A percentile compares a stretch with the other conserved stretches of the same genome.
Evolutionary conservation across 2,888 invertebrate species (phyloP).

Genomic region (Scaptomyza flava): DNA sequence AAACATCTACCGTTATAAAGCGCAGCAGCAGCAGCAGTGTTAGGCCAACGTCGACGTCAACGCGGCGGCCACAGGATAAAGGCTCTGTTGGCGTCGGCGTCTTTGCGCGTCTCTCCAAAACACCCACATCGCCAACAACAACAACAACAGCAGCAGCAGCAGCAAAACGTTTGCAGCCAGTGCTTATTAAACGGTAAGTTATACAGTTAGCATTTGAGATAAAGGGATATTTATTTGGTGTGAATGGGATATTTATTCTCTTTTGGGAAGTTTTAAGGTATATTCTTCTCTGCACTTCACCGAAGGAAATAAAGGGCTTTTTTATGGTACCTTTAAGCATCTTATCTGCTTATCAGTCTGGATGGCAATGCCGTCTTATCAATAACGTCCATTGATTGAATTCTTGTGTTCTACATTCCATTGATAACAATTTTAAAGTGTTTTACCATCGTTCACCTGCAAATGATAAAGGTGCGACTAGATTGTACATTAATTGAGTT

Average conservation of each 20-base stretch:
- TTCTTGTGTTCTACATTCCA: slow-evolving; percentile 50
- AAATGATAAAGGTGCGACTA: slow-evolving; percentile 18
- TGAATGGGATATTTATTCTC: not conserved
- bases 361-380: slow-evolving; percentile 35
- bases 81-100: slow-evolving; percentile 63
- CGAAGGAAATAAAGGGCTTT: too few relatives aligned
- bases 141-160: slow-evolving; percentile 57
- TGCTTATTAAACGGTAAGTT: slow-evolving; percentile 79
- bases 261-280: not conserved
- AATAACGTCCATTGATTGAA: slow-evolving; percentile 46
- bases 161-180: slow-evolving; percentile 58
- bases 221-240: not conserved
- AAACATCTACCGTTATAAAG: slow-evolving; percentile 20
- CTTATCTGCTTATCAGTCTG: slow-evolving; percentile 33
- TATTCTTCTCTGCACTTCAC: not conserved
- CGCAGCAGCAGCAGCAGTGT: slow-evolving; percentile 25
- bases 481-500: slow-evolving; percentile 46
- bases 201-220: not conserved
- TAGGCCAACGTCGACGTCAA: slow-evolving; percentile 42
- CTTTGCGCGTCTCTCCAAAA: slow-evolving; percentile 44
- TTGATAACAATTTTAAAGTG: slow-evolving; percentile 33
- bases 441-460: slow-evolving; percentile 39
- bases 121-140: slow-evolving; percentile 56
- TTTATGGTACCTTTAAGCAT: not conserved
- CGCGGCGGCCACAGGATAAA: slow-evolving; percentile 79